These are phyloP conservation scores for Pristionchus exspectatus DNA, from an alignment of 2,888 invertebrate genomes.

Conservation along the genomic window DNA sequence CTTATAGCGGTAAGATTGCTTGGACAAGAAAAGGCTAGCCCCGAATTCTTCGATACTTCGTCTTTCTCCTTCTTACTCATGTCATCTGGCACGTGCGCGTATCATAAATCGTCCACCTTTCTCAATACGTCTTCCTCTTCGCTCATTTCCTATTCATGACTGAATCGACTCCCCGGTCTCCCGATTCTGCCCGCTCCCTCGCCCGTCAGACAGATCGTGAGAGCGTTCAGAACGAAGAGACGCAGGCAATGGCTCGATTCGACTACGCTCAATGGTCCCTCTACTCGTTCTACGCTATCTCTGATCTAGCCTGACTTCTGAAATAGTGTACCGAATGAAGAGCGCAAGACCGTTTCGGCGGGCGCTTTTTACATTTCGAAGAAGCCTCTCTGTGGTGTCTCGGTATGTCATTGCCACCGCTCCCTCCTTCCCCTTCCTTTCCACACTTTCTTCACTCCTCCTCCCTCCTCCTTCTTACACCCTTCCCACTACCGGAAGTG, in stretches of 20 bases:
- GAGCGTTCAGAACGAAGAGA: too few species aligned
- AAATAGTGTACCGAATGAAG: neutral
- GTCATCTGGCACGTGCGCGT: neutral
- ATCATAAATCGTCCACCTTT: neutral
- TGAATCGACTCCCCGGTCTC: neutral
- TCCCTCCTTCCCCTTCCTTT: neutral
- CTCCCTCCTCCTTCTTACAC: neutral
- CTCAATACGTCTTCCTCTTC: neutral
- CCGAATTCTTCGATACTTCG: neutral
- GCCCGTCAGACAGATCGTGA: too few species aligned
- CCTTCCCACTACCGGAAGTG: constrained; percentile 26
- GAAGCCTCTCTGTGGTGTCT: neutral
- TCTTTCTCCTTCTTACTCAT: neutral
- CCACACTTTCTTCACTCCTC: neutral
- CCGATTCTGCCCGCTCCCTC: neutral
- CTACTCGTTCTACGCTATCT: too few species aligned
- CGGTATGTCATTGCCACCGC: neutral
- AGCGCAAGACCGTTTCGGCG: neutral
- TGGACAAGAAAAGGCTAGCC: too few species aligned
- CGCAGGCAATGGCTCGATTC: too few species aligned
- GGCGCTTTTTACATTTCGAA: constrained; percentile 29
- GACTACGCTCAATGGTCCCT: too few species aligned
- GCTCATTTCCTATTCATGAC: neutral
- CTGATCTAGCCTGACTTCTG: neutral
- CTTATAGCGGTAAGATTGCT: too few species aligned